Evolutionary conservation across 2,113 vertebrate species (phyloP).

Genomic region (Lota lota): DNA sequence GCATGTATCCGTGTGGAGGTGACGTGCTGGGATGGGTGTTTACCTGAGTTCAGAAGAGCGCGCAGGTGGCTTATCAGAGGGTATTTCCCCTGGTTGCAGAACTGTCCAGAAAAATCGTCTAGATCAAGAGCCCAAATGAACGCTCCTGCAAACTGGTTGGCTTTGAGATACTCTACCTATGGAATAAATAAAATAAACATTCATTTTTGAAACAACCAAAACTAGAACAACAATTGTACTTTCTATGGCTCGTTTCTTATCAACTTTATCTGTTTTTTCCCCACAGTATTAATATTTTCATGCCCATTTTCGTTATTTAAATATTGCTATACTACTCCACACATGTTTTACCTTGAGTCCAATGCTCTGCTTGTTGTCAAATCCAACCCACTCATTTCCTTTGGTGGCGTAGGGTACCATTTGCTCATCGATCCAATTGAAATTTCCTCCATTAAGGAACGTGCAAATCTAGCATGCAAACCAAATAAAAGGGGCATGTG

Average conservation of each 20-base stretch:
- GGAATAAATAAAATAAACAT: neutral
- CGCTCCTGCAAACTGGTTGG: conserved; percentile 73
- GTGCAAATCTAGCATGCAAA: conserved; percentile 64
- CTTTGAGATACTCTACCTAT: conserved; percentile 72
- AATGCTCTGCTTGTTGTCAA: conserved; percentile 72
- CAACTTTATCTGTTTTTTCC: neutral
- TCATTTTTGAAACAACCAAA: neutral
- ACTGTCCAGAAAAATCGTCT: conserved; percentile 77
- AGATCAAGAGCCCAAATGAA: conserved; percentile 79
- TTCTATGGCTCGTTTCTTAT: neutral
- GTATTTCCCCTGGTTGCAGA: conserved; percentile 72
- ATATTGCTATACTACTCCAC: no score
- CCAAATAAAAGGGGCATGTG: neutral
- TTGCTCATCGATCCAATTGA: conserved; percentile 69
- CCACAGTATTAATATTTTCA: neutral
- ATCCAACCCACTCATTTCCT: conserved; percentile 74
- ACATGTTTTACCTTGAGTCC: conserved; percentile 66
- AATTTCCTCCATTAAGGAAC: conserved; percentile 59
- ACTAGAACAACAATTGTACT: no score
- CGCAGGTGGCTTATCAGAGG: conserved; percentile 71
- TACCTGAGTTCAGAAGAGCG: conserved; percentile 58
- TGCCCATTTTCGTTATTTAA: neutral
- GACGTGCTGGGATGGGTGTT: neutral
- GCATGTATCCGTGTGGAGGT: neutral
- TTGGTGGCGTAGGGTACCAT: conserved; percentile 74